Percentiles rank a stretch among this genome's conserved stretches.
These are phyloP conservation scores for Idris sp. DNA, from an alignment of 1,140 invertebrate genomes.

Conservation along the genomic window DNA sequence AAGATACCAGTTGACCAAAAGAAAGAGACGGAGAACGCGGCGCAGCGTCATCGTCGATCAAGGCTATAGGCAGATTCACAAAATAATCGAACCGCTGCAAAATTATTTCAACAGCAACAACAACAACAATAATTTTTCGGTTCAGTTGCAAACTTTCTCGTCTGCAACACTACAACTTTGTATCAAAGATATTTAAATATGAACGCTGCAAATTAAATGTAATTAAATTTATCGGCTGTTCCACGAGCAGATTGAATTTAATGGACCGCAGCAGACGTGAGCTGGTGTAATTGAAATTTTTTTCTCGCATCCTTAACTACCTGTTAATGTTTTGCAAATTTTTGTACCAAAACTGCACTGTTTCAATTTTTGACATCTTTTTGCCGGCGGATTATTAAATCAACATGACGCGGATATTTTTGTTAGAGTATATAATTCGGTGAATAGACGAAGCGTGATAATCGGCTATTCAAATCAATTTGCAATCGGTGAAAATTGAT, in stretches of 20 bases:
- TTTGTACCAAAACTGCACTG: slow-evolving; percentile 21
- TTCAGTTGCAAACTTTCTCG: too few relatives aligned
- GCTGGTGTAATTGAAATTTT: slow-evolving; percentile 45
- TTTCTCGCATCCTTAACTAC: slow-evolving; percentile 31
- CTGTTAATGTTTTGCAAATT: too few relatives aligned
- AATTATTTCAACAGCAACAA: too few relatives aligned
- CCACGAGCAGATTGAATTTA: slow-evolving; percentile 37
- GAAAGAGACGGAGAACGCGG: slow-evolving; percentile 12
- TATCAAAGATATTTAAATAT: slow-evolving; percentile 28
- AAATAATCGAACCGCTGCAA: slow-evolving; percentile 32
- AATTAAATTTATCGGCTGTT: slow-evolving; percentile 32
- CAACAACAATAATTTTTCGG: too few relatives aligned
- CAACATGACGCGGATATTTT: slow-evolving; percentile 43
- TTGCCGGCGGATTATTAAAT: slow-evolving; percentile 18
- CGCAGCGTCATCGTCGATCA: slow-evolving; percentile 53
- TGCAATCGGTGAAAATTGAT: slow-evolving; percentile 45
- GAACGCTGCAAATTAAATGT: slow-evolving; percentile 37
- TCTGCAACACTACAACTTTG: slow-evolving; percentile 17
- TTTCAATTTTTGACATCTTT: slow-evolving; percentile 7
- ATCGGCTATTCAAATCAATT: slow-evolving; percentile 35
- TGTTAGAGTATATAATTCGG: slow-evolving; percentile 35
- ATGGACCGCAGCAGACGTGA: slow-evolving; percentile 29
- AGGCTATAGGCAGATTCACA: slow-evolving; percentile 34
- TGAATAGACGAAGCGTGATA: slow-evolving; percentile 45
- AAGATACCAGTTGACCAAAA: slow-evolving; percentile 4